Base-by-base conservation (phyloP, 1,140 invertebrate species). In the Micrasema minimum region DNA sequence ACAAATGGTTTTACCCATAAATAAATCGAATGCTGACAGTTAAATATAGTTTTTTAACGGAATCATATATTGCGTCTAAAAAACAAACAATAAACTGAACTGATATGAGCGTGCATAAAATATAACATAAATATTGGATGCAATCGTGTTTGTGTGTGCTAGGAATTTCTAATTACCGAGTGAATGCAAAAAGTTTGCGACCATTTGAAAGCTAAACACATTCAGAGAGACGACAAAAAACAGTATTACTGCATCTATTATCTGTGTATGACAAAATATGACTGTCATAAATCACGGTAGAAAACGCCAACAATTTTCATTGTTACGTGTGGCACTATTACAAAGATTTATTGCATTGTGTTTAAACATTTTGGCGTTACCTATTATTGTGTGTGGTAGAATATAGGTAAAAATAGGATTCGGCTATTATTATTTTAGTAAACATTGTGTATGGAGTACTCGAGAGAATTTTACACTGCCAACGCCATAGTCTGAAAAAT, bases 151-250 rank as follows among this genome's bases (percentile, higher is more conserved):
- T 20, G 31, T 31, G 26, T 62, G 57, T 62, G 57, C 11, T 20
- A 43, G 37, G 57, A 37, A 37, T 43, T 62, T 22, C 37, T 62
- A 62, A 62, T 62, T 43, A 43, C 38, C n/a, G 16, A 43, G 57
- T 9, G 18, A 12, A 62, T 20, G 57, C 37, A 62, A 45, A 62
- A 59, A 59, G 41, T 14, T 31, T 37, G n/a, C 37, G 53, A 23
- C 37, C 41, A 62, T 62, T 62, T 62, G 20, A 45, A 62, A 62
- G 41, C 57, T 43, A 38, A n/a, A 16, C 57, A 62, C 37, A 62
- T 43, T n/a, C 22, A 31, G 20, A 3, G 41, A n/a, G 18, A 7
- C 12, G 53, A 57, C 6, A 18, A 43, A 14, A 62, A 61, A 62
- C 41, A 62, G 23, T 7, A 43, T 20, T 22, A 38, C 37, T 20